phyloP scores from a whole-genome alignment of 2,888 invertebrate species.

The Mimumesa dahlbomi region DNA sequence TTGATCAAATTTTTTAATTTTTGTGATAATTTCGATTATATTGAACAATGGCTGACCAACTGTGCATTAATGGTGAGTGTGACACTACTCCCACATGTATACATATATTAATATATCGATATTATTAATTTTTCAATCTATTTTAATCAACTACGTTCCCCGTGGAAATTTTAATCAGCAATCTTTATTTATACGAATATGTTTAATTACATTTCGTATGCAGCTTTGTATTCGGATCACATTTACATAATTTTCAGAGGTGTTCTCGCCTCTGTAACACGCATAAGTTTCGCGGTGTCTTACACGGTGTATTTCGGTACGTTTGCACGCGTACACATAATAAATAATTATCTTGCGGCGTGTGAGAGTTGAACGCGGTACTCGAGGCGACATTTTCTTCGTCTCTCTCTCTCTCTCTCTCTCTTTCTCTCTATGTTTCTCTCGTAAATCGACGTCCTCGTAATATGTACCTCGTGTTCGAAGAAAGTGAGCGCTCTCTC shows the following conservation, averaged over 20 bases:
- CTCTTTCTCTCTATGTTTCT: constrained; percentile 5
- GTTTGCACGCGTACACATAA: constrained; percentile 1
- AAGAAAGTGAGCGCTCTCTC: constrained; percentile 24
- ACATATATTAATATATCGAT: too few relatives aligned
- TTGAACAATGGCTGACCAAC: too few relatives aligned
- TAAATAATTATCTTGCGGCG: constrained; percentile 24
- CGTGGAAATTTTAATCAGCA: too few relatives aligned
- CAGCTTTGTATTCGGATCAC: constrained; percentile 28
- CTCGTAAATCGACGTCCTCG: constrained; percentile 24
- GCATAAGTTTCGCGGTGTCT: not conserved
- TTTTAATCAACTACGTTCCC: too few relatives aligned
- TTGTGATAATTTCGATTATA: too few relatives aligned
- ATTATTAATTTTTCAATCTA: too few relatives aligned
- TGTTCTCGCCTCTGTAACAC: not conserved
- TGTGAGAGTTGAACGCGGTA: constrained; percentile 34
- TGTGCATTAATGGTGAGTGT: too few relatives aligned
- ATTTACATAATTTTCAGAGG: constrained; percentile 25
- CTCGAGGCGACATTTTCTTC: not conserved
- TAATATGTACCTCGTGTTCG: not conserved
- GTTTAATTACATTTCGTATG: too few relatives aligned
- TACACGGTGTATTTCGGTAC: not conserved
- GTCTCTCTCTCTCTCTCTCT: too few relatives aligned
- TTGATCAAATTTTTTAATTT: too few relatives aligned
- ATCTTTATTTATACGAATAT: too few relatives aligned
- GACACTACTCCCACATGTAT: too few relatives aligned